Percentiles rank a stretch among this genome's conserved stretches.
Evolutionary conservation across 2,888 invertebrate genomes (phyloP).

Genomic region (Byasa hedistus): DNA sequence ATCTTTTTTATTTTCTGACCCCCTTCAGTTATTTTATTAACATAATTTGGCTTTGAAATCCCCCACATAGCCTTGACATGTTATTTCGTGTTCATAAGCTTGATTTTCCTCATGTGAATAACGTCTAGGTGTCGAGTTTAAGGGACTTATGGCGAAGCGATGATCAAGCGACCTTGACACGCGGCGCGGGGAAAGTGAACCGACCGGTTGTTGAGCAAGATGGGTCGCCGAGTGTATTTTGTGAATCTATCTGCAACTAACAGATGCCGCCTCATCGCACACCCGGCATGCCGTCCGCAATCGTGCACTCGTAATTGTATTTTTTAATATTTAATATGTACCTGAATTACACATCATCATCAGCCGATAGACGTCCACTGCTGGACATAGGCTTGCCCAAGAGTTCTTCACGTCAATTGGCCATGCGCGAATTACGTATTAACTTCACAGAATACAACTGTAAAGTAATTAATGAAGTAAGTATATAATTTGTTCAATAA

Average conservation of each 20-base stretch:
- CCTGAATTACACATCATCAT: not conserved
- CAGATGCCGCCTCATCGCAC: slow-evolving; percentile 12
- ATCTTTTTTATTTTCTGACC: not conserved
- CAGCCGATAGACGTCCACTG: too few relatives aligned
- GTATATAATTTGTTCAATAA: not conserved
- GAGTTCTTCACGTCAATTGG: too few relatives aligned
- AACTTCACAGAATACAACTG: not conserved
- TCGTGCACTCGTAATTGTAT: not conserved
- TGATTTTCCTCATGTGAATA: slow-evolving; percentile 40
- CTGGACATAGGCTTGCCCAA: too few relatives aligned
- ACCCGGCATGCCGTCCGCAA: slow-evolving; percentile 25
- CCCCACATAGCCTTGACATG: slow-evolving; percentile 21
- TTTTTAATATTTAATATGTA: not conserved
- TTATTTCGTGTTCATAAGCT: slow-evolving; percentile 13
- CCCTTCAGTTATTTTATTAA: not conserved
- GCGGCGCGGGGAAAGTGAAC: slow-evolving; percentile 71
- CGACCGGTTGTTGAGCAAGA: slow-evolving; percentile 67
- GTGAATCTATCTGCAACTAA: slow-evolving; percentile 6
- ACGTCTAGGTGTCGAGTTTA: slow-evolving; percentile 37
- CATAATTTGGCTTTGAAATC: not conserved
- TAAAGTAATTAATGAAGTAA: too few relatives aligned
- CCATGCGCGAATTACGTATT: not conserved
- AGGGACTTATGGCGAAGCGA: slow-evolving; percentile 51
- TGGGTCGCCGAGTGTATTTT: slow-evolving; percentile 39
- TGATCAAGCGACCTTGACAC: slow-evolving; percentile 71